A percentile compares a stretch with the other conserved stretches of the same genome.
Evolutionary conservation across 2,888 invertebrate species (phyloP).

Genomic region (Omphaloscelis lunosa): DNA sequence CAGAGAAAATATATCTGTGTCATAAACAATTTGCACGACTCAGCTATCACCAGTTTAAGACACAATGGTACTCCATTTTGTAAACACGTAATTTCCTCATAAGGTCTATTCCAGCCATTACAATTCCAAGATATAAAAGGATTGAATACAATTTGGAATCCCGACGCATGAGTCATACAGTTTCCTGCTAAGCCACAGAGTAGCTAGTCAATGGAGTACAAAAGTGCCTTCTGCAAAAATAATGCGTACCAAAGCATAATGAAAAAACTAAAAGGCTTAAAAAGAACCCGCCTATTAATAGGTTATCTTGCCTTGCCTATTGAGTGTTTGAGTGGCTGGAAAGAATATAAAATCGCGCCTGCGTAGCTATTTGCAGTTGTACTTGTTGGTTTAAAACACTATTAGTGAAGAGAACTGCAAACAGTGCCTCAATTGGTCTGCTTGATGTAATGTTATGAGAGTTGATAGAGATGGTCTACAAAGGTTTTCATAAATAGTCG

Average conservation of each 20-base stretch:
- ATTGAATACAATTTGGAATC: constrained; percentile 59
- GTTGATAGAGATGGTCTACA: background rate
- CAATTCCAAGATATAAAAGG: constrained; percentile 52
- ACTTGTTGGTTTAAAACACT: background rate
- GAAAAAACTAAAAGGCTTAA: background rate
- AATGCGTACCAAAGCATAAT: background rate
- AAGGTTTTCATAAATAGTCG: background rate
- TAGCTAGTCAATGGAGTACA: constrained; percentile 25
- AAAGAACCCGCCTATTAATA: background rate
- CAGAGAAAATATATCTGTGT: background rate
- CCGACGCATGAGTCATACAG: constrained; percentile 55
- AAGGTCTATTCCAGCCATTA: constrained; percentile 40
- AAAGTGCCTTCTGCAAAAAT: background rate
- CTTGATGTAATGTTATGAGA: background rate
- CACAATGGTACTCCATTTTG: constrained; percentile 26
- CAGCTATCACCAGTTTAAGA: constrained; percentile 1
- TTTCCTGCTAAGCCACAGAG: constrained; percentile 45
- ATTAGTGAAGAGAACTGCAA: background rate
- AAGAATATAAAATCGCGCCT: background rate
- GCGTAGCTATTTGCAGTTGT: background rate
- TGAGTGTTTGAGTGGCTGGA: background rate
- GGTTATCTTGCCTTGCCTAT: background rate
- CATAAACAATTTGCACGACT: constrained; percentile 16
- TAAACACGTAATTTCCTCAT: constrained; percentile 21
- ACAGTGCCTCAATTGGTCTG: background rate